Conservation (phyloP, 2,797 vertebrate genomes). For the Anabas testudineus region DNA sequence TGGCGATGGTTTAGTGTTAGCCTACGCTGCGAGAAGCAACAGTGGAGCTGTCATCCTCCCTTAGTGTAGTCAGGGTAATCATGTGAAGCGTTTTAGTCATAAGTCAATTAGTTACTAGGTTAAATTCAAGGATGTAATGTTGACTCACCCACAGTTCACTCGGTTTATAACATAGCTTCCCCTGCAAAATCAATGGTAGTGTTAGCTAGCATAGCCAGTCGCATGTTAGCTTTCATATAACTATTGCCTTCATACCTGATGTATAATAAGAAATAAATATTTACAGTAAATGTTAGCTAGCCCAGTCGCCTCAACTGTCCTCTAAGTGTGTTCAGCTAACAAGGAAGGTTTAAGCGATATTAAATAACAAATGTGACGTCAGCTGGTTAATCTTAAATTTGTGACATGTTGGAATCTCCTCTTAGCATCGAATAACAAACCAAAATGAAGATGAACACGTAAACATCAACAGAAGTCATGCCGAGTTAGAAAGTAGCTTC, state of each 20-base stretch:
- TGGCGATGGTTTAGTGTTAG: slow-evolving; percentile 11
- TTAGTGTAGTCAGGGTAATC: not conserved
- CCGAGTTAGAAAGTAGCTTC: not conserved
- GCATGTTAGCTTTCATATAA: not conserved
- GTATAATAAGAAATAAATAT: not conserved
- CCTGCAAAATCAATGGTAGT: not conserved
- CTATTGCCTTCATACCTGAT: no score
- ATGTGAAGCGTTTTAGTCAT: not conserved
- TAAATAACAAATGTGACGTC: no score
- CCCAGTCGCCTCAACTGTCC: not conserved
- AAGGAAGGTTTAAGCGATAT: no score
- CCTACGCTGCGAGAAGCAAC: slow-evolving; percentile 3
- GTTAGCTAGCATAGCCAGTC: not conserved
- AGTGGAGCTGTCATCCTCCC: slow-evolving; percentile 40
- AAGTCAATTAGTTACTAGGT: no score
- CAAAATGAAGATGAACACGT: not conserved
- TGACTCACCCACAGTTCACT: no score
- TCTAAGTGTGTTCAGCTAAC: not conserved
- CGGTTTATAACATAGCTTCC: not conserved
- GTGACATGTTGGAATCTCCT: no score
- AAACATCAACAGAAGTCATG: not conserved
- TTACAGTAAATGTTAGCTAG: not conserved
- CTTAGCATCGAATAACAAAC: not conserved
- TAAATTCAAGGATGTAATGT: not conserved
- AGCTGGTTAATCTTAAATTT: no score